Percentiles rank a stretch among this genome's conserved stretches.
Evolutionary conservation across 2,113 vertebrate genomes (phyloP).

Genomic region (Micronycteris hirsuta): DNA sequence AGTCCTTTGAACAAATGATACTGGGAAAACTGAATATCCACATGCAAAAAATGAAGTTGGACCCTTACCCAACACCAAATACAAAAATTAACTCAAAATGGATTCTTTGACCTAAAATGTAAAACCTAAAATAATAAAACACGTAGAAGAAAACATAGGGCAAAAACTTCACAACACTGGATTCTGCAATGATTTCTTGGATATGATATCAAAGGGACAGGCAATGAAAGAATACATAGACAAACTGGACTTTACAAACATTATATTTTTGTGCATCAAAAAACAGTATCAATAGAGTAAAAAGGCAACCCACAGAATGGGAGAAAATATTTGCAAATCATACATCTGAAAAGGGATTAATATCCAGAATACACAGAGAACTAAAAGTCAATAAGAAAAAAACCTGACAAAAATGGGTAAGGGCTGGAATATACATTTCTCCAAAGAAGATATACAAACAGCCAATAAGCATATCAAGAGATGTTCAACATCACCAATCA

Average conservation of each 20-base stretch:
- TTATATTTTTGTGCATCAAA: neutral
- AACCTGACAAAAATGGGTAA: neutral
- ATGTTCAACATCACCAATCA: neutral
- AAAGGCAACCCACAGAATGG: neutral
- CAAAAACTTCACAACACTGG: neutral
- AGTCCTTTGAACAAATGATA: neutral
- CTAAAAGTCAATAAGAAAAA: neutral
- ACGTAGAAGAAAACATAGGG: neutral
- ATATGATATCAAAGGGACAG: neutral
- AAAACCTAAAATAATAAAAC: constrained; percentile 9
- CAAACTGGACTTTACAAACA: neutral
- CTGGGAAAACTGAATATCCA: neutral
- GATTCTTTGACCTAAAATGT: neutral
- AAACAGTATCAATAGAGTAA: neutral
- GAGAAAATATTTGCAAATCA: constrained; percentile 30
- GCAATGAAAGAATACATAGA: neutral
- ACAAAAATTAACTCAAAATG: constrained; percentile 32
- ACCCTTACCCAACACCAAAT: neutral
- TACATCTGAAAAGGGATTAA: neutral
- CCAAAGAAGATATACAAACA: neutral
- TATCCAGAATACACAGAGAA: neutral
- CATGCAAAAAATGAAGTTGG: neutral
- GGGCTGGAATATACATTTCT: neutral
- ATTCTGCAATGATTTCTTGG: neutral
- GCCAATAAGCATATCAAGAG: neutral